A percentile compares a stretch with the other conserved stretches of the same genome.
These are phyloP conservation scores for Lonchura striata DNA, from an alignment of 2,113 vertebrate species.

Conservation along the genomic window DNA sequence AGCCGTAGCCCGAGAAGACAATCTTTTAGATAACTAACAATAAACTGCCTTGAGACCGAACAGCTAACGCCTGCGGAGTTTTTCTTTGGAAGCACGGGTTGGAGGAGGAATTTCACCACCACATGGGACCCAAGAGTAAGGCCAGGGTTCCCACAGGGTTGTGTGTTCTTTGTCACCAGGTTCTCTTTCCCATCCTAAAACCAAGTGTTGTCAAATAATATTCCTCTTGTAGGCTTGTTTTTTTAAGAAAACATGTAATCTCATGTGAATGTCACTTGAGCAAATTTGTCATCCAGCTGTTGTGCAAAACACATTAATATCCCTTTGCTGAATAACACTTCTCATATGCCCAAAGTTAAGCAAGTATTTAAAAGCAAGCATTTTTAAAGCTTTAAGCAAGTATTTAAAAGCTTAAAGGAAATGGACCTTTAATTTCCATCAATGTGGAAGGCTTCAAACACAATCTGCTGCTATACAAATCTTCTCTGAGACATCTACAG, in stretches of 20 bases:
- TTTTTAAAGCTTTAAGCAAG: neutral
- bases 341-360: neutral
- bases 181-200: neutral
- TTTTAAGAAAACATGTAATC: neutral
- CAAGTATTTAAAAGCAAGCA: neutral
- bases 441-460: neutral
- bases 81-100: no score
- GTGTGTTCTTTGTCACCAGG: neutral
- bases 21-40: no score
- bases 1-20: no score
- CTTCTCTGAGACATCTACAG: neutral
- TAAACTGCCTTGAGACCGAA: no score
- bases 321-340: neutral
- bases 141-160: no score
- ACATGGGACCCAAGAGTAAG: no score
- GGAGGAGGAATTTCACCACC: no score
- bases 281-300: neutral
- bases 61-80: no score
- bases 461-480: neutral
- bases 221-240: neutral
- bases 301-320: neutral
- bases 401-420: conserved; percentile 22
- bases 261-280: neutral
- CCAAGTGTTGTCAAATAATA: neutral
- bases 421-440: neutral